phyloP scores from a whole-genome alignment of 2,888 invertebrate genomes.

The Didymodactylos carnosus region DNA sequence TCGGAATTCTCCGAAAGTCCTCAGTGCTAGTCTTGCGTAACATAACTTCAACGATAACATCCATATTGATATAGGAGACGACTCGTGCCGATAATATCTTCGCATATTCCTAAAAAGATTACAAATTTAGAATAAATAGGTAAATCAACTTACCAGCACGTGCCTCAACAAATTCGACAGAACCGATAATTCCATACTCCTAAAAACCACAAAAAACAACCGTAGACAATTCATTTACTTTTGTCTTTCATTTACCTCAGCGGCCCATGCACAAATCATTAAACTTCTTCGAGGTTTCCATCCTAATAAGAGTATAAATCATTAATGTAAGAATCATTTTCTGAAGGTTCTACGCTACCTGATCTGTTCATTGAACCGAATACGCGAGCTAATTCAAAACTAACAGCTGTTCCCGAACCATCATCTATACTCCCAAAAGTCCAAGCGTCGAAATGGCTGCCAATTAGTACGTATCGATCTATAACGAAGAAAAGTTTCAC shows the following conservation, averaged over 20 bases:
- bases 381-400: constrained; percentile 19
- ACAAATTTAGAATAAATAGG: too few species aligned
- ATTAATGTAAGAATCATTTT: not conserved
- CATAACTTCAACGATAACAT: constrained; percentile 19
- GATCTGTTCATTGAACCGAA: constrained; percentile 18
- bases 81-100: constrained; percentile 20
- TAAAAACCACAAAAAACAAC: not conserved
- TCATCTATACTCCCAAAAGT: constrained; percentile 19
- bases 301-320: too few species aligned
- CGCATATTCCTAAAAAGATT: too few species aligned
- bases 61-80: constrained; percentile 27
- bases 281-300: constrained; percentile 21
- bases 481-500: constrained; percentile 15
- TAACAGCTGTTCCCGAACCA: constrained; percentile 19
- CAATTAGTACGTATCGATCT: constrained; percentile 23
- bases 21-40: too few species aligned
- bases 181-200: constrained; percentile 37
- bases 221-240: not conserved
- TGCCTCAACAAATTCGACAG: constrained; percentile 39
- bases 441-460: constrained; percentile 21
- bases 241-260: constrained; percentile 19
- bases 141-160: too few species aligned
- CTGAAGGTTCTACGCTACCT: not conserved
- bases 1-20: too few species aligned
- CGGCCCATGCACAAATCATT: constrained; percentile 22